A percentile compares a stretch with the other conserved stretches of the same genome.
Evolutionary conservation across 2,888 invertebrate genomes (phyloP).

Genomic region (Aproaerema taeniolella): DNA sequence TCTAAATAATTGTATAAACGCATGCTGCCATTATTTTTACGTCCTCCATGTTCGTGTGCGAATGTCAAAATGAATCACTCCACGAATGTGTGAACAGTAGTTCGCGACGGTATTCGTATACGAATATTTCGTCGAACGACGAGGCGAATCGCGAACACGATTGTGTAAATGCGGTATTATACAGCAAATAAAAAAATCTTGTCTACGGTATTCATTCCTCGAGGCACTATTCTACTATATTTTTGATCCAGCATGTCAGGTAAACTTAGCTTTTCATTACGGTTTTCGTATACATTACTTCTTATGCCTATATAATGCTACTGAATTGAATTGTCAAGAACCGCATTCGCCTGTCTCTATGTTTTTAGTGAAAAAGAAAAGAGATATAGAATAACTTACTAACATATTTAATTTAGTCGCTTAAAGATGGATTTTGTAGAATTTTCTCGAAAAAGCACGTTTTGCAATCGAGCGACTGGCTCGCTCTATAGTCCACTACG

Average conservation of each 20-base stretch:
- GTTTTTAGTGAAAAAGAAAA: background rate
- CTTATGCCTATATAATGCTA: background rate
- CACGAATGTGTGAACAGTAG: too few species aligned
- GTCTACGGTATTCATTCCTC: slow-evolving; percentile 1
- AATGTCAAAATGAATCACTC: too few species aligned
- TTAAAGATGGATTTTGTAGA: slow-evolving; percentile 18
- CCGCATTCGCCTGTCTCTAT: background rate
- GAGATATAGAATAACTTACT: background rate
- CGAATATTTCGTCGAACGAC: too few species aligned
- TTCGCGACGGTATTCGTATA: too few species aligned
- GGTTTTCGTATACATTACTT: background rate
- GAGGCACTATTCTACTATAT: background rate
- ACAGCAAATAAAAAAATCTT: too few species aligned
- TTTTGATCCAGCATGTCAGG: background rate
- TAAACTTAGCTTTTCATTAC: slow-evolving; percentile 1
- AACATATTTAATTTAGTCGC: slow-evolving; percentile 1
- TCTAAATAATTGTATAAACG: too few species aligned
- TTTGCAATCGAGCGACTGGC: slow-evolving; percentile 17
- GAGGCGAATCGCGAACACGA: too few species aligned
- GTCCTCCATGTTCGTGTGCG: too few species aligned
- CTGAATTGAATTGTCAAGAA: background rate
- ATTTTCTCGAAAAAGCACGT: slow-evolving; percentile 33
- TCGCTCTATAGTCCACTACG: too few species aligned
- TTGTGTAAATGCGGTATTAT: too few species aligned
- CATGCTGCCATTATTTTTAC: too few species aligned